These are phyloP conservation scores for Goniozus legneri DNA, from an alignment of 1,140 invertebrate species.

Conservation along the genomic window DNA sequence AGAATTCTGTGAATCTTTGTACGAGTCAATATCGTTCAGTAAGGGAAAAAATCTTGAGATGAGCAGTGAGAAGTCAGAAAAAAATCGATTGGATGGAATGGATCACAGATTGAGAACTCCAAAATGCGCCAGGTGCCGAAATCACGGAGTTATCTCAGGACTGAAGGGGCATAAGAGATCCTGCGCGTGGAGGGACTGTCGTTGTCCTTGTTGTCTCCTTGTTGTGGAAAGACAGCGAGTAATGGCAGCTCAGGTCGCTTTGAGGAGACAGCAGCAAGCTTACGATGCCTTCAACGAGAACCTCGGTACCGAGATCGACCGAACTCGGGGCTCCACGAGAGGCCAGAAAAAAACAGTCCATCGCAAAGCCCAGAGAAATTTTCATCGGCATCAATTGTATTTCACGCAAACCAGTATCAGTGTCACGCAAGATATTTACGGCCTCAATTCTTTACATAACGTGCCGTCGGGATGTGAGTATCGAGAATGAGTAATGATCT, in stretches of 20 bases:
- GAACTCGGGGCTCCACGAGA: too few species aligned
- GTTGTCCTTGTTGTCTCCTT: constrained; percentile 80
- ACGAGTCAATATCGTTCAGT: not conserved
- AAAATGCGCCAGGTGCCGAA: constrained; percentile 84
- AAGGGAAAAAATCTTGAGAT: not conserved
- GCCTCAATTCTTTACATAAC: constrained; percentile 26
- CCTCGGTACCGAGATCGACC: not conserved
- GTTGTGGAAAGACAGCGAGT: constrained; percentile 83
- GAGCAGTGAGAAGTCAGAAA: not conserved
- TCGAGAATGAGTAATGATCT: too few species aligned
- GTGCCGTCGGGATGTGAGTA: constrained; percentile 25
- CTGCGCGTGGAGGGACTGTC: constrained; percentile 76
- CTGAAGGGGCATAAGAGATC: constrained; percentile 83
- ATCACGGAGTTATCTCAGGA: constrained; percentile 85
- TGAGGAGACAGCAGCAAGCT: constrained; percentile 64
- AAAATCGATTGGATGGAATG: not conserved
- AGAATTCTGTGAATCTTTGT: not conserved
- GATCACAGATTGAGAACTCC: constrained; percentile 64
- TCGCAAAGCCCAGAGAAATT: constrained; percentile 41
- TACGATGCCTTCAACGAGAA: constrained; percentile 38
- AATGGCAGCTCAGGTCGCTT: constrained; percentile 76
- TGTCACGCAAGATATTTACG: constrained; percentile 42
- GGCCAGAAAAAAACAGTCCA: constrained; percentile 8
- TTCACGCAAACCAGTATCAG: constrained; percentile 44
- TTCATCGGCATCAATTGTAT: constrained; percentile 58